Percentiles rank a stretch among this genome's conserved stretches.
These are phyloP conservation scores for Orius insidiosus DNA, from an alignment of 1,140 invertebrate species.

Conservation along the genomic window DNA sequence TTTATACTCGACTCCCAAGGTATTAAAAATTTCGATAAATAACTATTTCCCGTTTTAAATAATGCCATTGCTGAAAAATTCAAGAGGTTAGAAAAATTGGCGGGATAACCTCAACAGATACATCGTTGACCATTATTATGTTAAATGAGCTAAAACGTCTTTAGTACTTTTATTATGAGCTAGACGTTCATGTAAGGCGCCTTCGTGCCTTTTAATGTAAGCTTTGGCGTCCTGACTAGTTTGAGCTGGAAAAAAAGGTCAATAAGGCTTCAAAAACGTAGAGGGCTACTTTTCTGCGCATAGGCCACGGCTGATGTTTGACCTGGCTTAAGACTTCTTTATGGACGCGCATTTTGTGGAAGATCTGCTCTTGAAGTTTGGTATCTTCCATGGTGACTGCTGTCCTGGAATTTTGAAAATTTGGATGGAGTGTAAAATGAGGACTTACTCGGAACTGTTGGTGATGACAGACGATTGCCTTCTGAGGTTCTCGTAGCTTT, in stretches of 20 bases:
- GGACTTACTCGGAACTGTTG: slow-evolving; percentile 62
- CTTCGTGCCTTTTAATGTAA: slow-evolving; percentile 77
- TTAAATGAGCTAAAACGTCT: slow-evolving; percentile 66
- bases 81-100: too few species aligned
- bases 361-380: slow-evolving; percentile 61
- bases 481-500: slow-evolving; percentile 24
- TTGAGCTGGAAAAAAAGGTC: slow-evolving; percentile 24
- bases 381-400: slow-evolving; percentile 55
- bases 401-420: slow-evolving; percentile 34
- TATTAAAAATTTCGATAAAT: slow-evolving; percentile 72
- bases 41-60: slow-evolving; percentile 59
- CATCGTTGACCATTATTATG: slow-evolving; percentile 50
- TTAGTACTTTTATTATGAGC: slow-evolving; percentile 71
- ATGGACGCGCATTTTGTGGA: slow-evolving; percentile 79
- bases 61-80: slow-evolving; percentile 54
- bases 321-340: slow-evolving; percentile 82
- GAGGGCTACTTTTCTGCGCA: slow-evolving; percentile 53
- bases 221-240: slow-evolving; percentile 68
- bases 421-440: neutral
- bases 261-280: neutral
- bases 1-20: slow-evolving; percentile 90
- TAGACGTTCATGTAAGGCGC: slow-evolving; percentile 69
- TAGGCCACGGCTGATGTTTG: slow-evolving; percentile 75
- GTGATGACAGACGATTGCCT: slow-evolving; percentile 63
- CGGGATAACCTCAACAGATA: slow-evolving; percentile 13